Base-by-base conservation (phyloP, 2,888 invertebrate species). In the Micropterix aruncella region DNA sequence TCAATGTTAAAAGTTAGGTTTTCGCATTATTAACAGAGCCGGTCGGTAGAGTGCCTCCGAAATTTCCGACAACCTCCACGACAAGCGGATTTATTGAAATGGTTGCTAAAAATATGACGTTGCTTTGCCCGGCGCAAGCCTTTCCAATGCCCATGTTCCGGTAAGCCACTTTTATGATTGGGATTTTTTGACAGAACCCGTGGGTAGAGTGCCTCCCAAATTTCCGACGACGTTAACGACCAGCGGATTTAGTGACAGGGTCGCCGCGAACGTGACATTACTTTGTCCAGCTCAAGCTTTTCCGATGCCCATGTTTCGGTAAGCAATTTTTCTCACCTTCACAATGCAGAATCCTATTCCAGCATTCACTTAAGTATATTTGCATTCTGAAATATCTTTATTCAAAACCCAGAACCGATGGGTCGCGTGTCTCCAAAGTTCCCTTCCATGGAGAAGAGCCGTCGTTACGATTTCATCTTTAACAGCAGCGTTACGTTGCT, bases 211-310 rank as follows among this genome's bases (percentile, higher is more conserved):
- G 50, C 68, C 76, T 19, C 82, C 82, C 38, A 80, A 79, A 60
- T 75, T 82, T 54, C 75, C 79, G 51, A 69, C 74, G 40, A 66
- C 76, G 56, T 73, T 78, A 53, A 76, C 74, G 37, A 75, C 76
- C 59, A 77, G 77, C 66, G 75, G 77, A 53, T 78, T 78, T 65
- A 74, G 73, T 60, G 73, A 75, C 56, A 62, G 53, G 52, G 62
- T 66, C 54, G 66, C 61, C 48, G 57, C 63, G 49, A 64, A 67
- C 47, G 56, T 78, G 52, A 74, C 79, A 43, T 70, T 86, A 50
- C 70, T 78, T 53, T 86, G 84, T 59, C 82, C 82, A 41, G 81
- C 80, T 46, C 84, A 86, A 68, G 83, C 80, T 18, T 79, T 69
- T 61, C 79, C 78, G 16, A 70, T 74, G 43, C 79, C 78, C 19